phyloP scores from a whole-genome alignment of 1,140 invertebrate genomes.

The Megalonaias nervosa region DNA sequence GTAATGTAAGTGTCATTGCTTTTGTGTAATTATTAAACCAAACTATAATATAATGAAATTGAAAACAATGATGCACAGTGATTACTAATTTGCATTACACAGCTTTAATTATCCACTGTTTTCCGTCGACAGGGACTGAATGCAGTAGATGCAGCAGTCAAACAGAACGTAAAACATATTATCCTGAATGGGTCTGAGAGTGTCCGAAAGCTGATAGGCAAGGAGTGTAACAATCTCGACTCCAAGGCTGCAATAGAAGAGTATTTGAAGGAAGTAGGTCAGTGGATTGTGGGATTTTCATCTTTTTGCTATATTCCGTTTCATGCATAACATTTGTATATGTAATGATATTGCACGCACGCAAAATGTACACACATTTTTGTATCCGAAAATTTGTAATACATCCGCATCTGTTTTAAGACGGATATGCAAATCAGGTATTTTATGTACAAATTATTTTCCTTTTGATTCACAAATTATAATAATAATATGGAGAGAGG shows the following conservation, averaged over 20 bases:
- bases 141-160: slow-evolving; percentile 53
- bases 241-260: slow-evolving; percentile 58
- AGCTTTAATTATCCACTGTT: not conserved
- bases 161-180: slow-evolving; percentile 49
- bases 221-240: slow-evolving; percentile 52
- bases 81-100: not conserved
- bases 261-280: slow-evolving; percentile 53
- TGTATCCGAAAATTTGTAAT: not conserved
- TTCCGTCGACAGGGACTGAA: slow-evolving; percentile 47
- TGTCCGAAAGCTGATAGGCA: slow-evolving; percentile 44
- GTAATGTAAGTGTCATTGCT: not conserved
- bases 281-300: not conserved
- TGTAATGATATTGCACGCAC: not conserved
- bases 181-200: slow-evolving; percentile 56
- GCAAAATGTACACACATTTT: not conserved
- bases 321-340: not conserved
- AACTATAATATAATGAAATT: not conserved
- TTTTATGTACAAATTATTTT: too few relatives aligned
- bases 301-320: not conserved
- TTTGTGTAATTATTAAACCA: not conserved
- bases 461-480: too few relatives aligned
- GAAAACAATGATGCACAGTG: not conserved
- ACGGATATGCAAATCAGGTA: not conserved
- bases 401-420: not conserved
- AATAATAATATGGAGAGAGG: too few relatives aligned